These are phyloP conservation scores for Marmota flaviventris DNA, from an alignment of 2,113 vertebrate species.

Conservation along the genomic window DNA sequence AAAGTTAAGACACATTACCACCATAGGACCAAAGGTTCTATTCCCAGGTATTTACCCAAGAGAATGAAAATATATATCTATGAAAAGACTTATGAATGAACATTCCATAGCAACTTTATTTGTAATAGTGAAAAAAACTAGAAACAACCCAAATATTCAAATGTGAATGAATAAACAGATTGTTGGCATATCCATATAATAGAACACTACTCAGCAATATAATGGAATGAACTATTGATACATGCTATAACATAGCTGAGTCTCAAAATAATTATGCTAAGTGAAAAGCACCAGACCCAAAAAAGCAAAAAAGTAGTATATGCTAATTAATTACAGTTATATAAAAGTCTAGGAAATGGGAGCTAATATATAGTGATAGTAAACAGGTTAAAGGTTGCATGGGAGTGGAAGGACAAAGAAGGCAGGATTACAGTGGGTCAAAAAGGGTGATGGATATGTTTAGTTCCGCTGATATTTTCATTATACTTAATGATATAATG, in stretches of 20 bases:
- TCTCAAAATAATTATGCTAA: conserved; percentile 21
- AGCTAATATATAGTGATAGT: neutral
- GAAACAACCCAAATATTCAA: neutral
- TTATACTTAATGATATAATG: neutral
- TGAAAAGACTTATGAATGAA: neutral
- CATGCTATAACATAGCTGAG: neutral
- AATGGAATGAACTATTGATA: neutral
- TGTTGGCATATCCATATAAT: neutral
- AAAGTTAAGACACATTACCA: neutral
- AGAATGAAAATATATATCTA: conserved; percentile 35
- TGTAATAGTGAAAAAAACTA: neutral
- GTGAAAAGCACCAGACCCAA: neutral
- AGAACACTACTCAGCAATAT: neutral
- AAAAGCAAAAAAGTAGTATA: neutral
- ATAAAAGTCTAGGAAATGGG: neutral
- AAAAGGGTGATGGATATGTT: neutral
- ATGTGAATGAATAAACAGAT: neutral
- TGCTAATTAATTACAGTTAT: neutral
- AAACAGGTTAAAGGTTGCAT: neutral
- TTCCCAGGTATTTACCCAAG: neutral
- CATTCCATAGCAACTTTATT: neutral
- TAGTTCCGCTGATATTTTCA: neutral
- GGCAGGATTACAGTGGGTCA: neutral
- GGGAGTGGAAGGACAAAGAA: neutral
- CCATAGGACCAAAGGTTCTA: neutral